Evolutionary conservation across 2,797 vertebrate genomes (phyloP).

Genomic region (Threskiornis aethiopicus): DNA sequence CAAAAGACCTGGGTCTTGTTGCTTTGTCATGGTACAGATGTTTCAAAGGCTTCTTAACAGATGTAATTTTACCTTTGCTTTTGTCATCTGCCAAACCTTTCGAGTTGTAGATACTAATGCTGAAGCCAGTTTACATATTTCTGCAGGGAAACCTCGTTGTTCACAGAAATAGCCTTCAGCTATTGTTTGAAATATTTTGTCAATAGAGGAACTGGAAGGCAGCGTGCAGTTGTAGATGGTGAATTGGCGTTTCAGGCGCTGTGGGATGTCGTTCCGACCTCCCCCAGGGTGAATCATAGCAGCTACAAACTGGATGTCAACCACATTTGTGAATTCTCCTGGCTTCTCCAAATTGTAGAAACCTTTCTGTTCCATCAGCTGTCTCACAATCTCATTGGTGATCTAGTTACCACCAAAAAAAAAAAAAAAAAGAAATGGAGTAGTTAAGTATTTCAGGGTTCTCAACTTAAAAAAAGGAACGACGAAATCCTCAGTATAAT

Average conservation of each 20-base stretch:
- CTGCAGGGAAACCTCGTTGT: slow-evolving; percentile 73
- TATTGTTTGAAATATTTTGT: slow-evolving; percentile 83
- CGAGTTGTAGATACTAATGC: slow-evolving; percentile 80
- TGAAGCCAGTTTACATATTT: slow-evolving; percentile 75
- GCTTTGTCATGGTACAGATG: background rate
- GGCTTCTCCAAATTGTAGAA: slow-evolving; percentile 87
- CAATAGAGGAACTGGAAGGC: slow-evolving; percentile 85
- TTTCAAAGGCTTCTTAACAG: background rate
- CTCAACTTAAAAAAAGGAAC: background rate
- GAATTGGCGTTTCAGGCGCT: slow-evolving; percentile 87
- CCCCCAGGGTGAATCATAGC: slow-evolving; percentile 89
- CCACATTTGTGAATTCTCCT: slow-evolving; percentile 83
- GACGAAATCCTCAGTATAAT: background rate
- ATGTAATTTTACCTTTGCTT: slow-evolving; percentile 78
- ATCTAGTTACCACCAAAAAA: slow-evolving; percentile 60
- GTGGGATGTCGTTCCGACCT: slow-evolving; percentile 86
- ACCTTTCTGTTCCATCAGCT: slow-evolving; percentile 87
- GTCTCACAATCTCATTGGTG: slow-evolving; percentile 88
- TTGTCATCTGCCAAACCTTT: slow-evolving; percentile 83
- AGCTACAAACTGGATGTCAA: slow-evolving; percentile 81
- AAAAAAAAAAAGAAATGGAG: background rate
- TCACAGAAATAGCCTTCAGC: slow-evolving; percentile 84
- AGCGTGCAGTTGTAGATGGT: slow-evolving; percentile 85
- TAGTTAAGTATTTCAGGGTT: background rate
- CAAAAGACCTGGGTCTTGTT: background rate